These are phyloP conservation scores for Myotis brandtii DNA, from an alignment of 2,113 vertebrate species.

Conservation along the genomic window DNA sequence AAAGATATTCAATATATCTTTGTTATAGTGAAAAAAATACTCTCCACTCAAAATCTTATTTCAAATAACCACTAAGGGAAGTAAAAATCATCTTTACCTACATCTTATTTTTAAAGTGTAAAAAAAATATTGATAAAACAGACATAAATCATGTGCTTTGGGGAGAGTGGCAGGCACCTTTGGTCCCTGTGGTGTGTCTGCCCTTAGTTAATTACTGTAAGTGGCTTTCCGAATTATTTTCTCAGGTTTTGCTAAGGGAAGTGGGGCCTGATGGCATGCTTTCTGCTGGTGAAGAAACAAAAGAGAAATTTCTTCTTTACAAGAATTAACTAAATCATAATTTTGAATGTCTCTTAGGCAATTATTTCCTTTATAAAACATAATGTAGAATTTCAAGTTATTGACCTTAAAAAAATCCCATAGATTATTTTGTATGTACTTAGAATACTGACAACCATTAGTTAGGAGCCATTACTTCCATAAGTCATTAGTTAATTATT, in stretches of 20 bases:
- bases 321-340: background rate
- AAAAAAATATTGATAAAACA: conserved; percentile 24
- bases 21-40: background rate
- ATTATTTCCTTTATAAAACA: background rate
- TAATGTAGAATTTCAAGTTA: background rate
- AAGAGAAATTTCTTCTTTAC: background rate
- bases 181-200: background rate
- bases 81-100: conserved; percentile 24
- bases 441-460: background rate
- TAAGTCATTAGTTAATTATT: conserved; percentile 51
- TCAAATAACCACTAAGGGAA: background rate
- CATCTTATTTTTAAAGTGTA: conserved; percentile 39
- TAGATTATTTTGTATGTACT: conserved; percentile 25
- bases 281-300: conserved; percentile 9
- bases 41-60: background rate
- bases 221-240: conserved; percentile 4
- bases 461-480: conserved; percentile 17
- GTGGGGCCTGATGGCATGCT: background rate
- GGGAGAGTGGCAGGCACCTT: background rate
- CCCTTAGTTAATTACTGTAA: background rate
- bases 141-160: background rate
- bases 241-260: conserved; percentile 40
- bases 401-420: background rate
- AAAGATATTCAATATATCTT: background rate
- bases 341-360: conserved; percentile 7